These are phyloP conservation scores for Embidobia sp. DNA, from an alignment of 2,888 invertebrate genomes.

Conservation along the genomic window DNA sequence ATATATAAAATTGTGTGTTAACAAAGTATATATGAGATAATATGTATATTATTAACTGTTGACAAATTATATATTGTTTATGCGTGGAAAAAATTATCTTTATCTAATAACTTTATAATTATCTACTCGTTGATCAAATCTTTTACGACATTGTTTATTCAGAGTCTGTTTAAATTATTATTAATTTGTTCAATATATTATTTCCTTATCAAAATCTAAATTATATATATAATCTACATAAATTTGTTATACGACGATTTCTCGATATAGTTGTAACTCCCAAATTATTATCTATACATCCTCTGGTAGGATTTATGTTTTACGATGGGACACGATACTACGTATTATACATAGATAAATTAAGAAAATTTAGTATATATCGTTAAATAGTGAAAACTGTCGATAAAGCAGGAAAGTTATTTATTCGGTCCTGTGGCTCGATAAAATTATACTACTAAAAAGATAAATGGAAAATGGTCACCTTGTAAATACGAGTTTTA, in stretches of 20 bases:
- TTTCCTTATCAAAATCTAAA: too few species aligned
- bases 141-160: too few species aligned
- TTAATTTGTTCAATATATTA: too few species aligned
- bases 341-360: slow-evolving; percentile 67
- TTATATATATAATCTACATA: too few species aligned
- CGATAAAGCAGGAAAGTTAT: slow-evolving; percentile 54
- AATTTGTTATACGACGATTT: slow-evolving; percentile 50
- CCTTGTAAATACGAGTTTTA: slow-evolving; percentile 81
- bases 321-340: slow-evolving; percentile 71
- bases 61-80: too few species aligned
- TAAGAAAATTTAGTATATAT: slow-evolving; percentile 62
- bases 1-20: too few species aligned
- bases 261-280: slow-evolving; percentile 39
- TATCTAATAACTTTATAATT: too few species aligned
- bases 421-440: slow-evolving; percentile 65
- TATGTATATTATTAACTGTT: too few species aligned
- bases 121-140: too few species aligned
- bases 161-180: too few species aligned
- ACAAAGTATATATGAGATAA: too few species aligned
- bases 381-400: slow-evolving; percentile 53
- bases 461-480: slow-evolving; percentile 70
- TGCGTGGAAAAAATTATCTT: too few species aligned
- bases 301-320: slow-evolving; percentile 69
- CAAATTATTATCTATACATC: slow-evolving; percentile 41
- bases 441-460: slow-evolving; percentile 68